Evolutionary conservation across 2,888 invertebrate genomes (phyloP).

Genomic region (Lepidocyrtinus sp.): DNA sequence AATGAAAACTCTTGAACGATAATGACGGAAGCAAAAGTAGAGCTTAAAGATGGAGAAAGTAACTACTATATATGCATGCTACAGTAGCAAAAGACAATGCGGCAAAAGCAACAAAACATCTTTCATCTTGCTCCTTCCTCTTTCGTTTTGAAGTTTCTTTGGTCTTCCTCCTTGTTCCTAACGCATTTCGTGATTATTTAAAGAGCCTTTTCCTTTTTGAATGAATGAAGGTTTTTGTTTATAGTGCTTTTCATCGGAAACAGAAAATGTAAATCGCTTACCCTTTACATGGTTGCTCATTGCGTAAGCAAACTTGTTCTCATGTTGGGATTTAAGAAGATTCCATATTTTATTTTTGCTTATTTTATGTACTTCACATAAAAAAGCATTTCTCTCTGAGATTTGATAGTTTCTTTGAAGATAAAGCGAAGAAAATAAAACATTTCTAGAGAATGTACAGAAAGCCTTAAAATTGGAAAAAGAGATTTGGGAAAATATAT

Average conservation of each 20-base stretch:
- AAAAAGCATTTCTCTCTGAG: too few relatives aligned
- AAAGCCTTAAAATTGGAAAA: too few relatives aligned
- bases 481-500: too few relatives aligned
- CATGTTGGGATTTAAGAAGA: too few relatives aligned
- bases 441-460: too few relatives aligned
- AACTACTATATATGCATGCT: not conserved
- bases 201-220: not conserved
- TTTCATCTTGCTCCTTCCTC: not conserved
- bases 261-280: not conserved
- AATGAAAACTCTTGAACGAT: constrained; percentile 32
- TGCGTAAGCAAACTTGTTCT: too few relatives aligned
- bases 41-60: not conserved
- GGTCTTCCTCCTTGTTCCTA: not conserved
- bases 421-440: too few relatives aligned
- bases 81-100: not conserved
- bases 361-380: too few relatives aligned
- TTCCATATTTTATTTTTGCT: too few relatives aligned
- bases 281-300: too few relatives aligned
- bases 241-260: not conserved
- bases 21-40: not conserved
- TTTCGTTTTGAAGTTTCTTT: too few relatives aligned
- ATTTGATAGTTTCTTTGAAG: too few relatives aligned
- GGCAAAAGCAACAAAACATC: not conserved
- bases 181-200: not conserved
- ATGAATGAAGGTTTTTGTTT: not conserved